Percentiles rank a stretch among this genome's conserved stretches.
These are phyloP conservation scores for Petrolisthes manimaculis DNA, from an alignment of 2,888 invertebrate genomes.

Conservation along the genomic window DNA sequence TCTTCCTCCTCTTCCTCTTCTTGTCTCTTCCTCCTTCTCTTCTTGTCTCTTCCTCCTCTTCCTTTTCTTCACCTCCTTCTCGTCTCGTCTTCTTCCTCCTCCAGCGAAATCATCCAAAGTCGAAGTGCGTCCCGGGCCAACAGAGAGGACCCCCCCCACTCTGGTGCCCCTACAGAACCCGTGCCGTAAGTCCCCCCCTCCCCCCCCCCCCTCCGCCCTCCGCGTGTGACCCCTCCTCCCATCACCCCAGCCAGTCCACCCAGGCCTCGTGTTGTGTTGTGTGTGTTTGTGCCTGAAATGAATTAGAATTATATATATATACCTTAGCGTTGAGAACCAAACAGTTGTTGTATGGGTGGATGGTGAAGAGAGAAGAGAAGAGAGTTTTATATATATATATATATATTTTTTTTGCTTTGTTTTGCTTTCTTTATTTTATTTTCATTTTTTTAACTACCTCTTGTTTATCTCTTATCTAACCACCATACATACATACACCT, in stretches of 20 bases:
- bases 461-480: too few relatives aligned
- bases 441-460: too few relatives aligned
- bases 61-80: neutral
- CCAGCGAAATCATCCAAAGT: slow-evolving; percentile 50
- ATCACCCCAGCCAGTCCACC: neutral
- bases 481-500: too few relatives aligned
- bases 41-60: neutral
- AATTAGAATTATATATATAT: too few relatives aligned
- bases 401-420: too few relatives aligned
- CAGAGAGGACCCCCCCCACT: slow-evolving; percentile 24
- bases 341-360: too few relatives aligned
- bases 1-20: neutral
- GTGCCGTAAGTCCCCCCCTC: slow-evolving; percentile 25
- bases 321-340: too few relatives aligned
- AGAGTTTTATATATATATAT: too few relatives aligned
- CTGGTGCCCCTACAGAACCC: slow-evolving; percentile 2
- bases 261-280: neutral
- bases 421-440: too few relatives aligned
- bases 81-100: slow-evolving; percentile 44
- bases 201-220: neutral
- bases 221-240: neutral
- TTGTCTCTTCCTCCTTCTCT: neutral
- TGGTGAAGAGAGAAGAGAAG: too few relatives aligned
- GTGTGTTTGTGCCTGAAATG: neutral
- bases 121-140: slow-evolving; percentile 25